Evolutionary conservation across 2,113 vertebrate species (phyloP).

Genomic region (Sprattus sprattus): DNA sequence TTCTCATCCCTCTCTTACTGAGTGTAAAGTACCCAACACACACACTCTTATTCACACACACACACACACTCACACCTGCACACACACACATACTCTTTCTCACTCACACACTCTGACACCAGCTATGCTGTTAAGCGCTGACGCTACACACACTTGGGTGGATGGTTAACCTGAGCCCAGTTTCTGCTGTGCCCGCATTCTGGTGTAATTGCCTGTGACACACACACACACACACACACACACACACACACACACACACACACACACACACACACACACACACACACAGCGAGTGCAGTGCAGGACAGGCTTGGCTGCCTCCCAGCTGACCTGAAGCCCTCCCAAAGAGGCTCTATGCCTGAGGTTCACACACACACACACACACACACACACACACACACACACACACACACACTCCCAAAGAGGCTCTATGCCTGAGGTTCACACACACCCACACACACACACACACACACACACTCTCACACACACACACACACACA

Average conservation of each 20-base stretch:
- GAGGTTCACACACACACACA: too few relatives aligned
- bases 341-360: too few relatives aligned
- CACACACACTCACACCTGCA: neutral
- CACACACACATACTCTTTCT: neutral
- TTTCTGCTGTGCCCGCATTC: conserved; percentile 71
- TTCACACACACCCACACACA: too few relatives aligned
- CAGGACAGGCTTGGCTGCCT: conserved; percentile 26
- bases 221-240: conserved; percentile 11
- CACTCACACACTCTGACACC: neutral
- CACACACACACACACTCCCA: too few relatives aligned
- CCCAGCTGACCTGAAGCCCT: neutral
- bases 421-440: too few relatives aligned
- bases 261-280: neutral
- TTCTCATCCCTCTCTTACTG: too few relatives aligned
- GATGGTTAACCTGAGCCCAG: conserved; percentile 67
- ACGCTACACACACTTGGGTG: conserved; percentile 60
- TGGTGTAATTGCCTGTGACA: conserved; percentile 67
- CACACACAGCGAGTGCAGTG: neutral
- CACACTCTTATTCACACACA: neutral
- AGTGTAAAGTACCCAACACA: neutral
- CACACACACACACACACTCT: too few relatives aligned
- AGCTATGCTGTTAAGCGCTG: conserved; percentile 58
- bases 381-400: too few relatives aligned
- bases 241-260: conserved; percentile 4
- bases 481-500: too few relatives aligned